phyloP scores from a whole-genome alignment of 2,888 invertebrate species.

The Zaprionus bogoriensis region DNA sequence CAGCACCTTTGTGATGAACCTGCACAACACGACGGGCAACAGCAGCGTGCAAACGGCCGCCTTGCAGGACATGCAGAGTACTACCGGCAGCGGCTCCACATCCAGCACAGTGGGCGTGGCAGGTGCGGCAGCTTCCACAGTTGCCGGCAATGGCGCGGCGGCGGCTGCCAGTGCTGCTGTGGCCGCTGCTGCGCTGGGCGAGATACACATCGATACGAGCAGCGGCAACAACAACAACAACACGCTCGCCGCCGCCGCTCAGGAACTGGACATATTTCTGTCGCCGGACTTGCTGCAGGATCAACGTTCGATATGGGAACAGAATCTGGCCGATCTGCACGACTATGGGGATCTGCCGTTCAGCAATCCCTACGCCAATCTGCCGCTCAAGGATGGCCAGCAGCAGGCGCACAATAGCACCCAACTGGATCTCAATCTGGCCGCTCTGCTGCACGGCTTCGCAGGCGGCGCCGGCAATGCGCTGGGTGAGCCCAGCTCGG shows the following conservation, averaged over 20 bases:
- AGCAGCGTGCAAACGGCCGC: slow-evolving; percentile 78
- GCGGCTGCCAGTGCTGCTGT: slow-evolving; percentile 22
- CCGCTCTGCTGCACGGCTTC: slow-evolving; percentile 68
- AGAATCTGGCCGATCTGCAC: slow-evolving; percentile 85
- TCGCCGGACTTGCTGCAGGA: slow-evolving; percentile 81
- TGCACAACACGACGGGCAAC: slow-evolving; percentile 80
- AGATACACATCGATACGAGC: slow-evolving; percentile 61
- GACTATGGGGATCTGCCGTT: slow-evolving; percentile 83
- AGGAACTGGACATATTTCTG: slow-evolving; percentile 77
- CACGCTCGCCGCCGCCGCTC: slow-evolving; percentile 23
- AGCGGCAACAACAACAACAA: slow-evolving; percentile 15
- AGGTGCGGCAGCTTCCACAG: slow-evolving; percentile 27
- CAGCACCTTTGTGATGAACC: slow-evolving; percentile 86
- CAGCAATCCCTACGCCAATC: slow-evolving; percentile 71
- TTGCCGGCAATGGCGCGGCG: slow-evolving; percentile 18
- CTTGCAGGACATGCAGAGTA: slow-evolving; percentile 74
- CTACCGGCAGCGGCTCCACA: slow-evolving; percentile 22
- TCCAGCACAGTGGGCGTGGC: slow-evolving; percentile 28
- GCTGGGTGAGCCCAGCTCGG: slow-evolving; percentile 13
- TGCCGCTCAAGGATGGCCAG: slow-evolving; percentile 83
- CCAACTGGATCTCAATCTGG: slow-evolving; percentile 69
- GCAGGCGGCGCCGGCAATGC: slow-evolving; percentile 49
- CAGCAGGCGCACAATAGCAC: slow-evolving; percentile 70
- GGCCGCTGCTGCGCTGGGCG: slow-evolving; percentile 37
- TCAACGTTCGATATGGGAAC: slow-evolving; percentile 84